Conservation (phyloP, 2,888 invertebrate genomes). For the Enchytraeus crypticus region DNA sequence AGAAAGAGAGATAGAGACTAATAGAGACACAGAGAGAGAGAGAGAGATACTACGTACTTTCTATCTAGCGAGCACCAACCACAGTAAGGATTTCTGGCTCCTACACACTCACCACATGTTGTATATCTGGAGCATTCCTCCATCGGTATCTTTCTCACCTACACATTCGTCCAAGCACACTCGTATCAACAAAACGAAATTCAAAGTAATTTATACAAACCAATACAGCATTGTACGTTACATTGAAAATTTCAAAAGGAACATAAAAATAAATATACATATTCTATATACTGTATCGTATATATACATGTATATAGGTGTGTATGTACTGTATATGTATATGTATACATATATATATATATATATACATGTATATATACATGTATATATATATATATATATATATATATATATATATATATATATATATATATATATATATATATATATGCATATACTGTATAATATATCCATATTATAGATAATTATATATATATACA, state of each 20-base stretch:
- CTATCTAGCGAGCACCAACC: conserved; percentile 46
- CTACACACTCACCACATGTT: conserved; percentile 36
- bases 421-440: neutral
- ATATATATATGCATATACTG: too few species aligned
- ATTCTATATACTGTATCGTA: too few species aligned
- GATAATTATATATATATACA: too few species aligned
- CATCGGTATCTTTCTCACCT: conserved; percentile 38
- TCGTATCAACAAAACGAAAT: too few species aligned
- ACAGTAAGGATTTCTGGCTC: conserved; percentile 43
- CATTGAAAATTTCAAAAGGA: too few species aligned
- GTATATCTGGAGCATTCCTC: conserved; percentile 38
- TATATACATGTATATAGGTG: neutral
- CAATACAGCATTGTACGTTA: too few species aligned
- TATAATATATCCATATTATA: neutral
- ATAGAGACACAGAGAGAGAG: too few species aligned
- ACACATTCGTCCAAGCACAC: too few species aligned
- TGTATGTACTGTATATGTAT: neutral
- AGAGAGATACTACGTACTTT: conserved; percentile 30
- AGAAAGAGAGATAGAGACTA: neutral
- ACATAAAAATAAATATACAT: too few species aligned
- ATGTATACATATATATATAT: neutral
- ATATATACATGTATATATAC: neutral
- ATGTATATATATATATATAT: neutral
- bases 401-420: neutral
- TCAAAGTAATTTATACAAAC: too few species aligned